phyloP scores from a whole-genome alignment of 2,113 vertebrate genomes.

The Hyaena hyaena region DNA sequence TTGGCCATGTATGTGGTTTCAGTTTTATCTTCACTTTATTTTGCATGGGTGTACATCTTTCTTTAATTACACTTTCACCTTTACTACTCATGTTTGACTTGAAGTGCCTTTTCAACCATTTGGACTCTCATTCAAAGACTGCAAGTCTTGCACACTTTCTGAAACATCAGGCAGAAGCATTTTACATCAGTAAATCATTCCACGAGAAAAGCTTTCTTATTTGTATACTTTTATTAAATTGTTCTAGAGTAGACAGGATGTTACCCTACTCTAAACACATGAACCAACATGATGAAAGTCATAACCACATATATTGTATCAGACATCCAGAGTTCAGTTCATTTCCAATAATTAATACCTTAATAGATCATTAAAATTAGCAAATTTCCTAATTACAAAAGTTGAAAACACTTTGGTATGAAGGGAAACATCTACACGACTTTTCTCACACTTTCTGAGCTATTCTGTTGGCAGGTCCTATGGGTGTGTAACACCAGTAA shows the following conservation, averaged over 20 bases:
- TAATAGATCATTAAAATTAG: constrained; percentile 92
- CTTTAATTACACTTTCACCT: constrained; percentile 92
- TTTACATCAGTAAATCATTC: constrained; percentile 94
- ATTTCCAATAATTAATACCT: constrained; percentile 93
- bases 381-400: constrained; percentile 91
- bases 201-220: constrained; percentile 95
- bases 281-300: constrained; percentile 93
- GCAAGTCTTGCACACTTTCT: constrained; percentile 93
- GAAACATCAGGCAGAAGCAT: constrained; percentile 93
- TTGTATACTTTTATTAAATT: constrained; percentile 93
- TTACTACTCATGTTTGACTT: constrained; percentile 91
- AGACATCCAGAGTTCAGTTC: constrained; percentile 92
- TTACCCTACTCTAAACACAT: constrained; percentile 92
- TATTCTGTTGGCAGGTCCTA: constrained; percentile 90
- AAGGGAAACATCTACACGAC: constrained; percentile 89
- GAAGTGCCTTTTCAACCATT: constrained; percentile 93
- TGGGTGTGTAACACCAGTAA: constrained; percentile 83
- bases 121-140: constrained; percentile 94
- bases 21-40: constrained; percentile 93
- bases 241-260: constrained; percentile 92
- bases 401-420: constrained; percentile 92
- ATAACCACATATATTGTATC: constrained; percentile 90
- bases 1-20: constrained; percentile 94
- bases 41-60: constrained; percentile 89
- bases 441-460: constrained; percentile 89